A percentile compares a stretch with the other conserved stretches of the same genome.
These are phyloP conservation scores for Chelon auratus DNA, from an alignment of 2,797 vertebrate genomes.

Conservation along the genomic window DNA sequence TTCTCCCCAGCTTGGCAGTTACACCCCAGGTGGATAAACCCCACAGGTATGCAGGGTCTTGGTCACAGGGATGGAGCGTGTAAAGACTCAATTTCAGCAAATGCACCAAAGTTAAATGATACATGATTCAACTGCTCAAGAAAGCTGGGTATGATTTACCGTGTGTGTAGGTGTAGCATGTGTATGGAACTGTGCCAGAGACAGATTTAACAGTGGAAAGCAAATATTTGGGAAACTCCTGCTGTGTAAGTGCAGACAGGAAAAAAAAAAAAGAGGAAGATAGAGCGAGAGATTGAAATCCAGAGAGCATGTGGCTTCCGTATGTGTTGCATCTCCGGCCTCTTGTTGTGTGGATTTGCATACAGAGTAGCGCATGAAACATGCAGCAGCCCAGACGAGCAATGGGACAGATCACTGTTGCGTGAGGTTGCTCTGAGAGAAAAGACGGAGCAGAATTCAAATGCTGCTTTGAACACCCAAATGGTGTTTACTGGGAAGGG, in stretches of 20 bases:
- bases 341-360: slow-evolving; percentile 53
- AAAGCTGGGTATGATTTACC: slow-evolving; percentile 21
- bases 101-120: slow-evolving; percentile 30
- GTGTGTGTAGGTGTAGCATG: slow-evolving; percentile 12
- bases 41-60: slow-evolving; percentile 57
- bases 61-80: slow-evolving; percentile 58
- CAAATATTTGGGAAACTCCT: slow-evolving; percentile 44
- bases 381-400: slow-evolving; percentile 50
- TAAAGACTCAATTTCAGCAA: slow-evolving; percentile 45
- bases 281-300: slow-evolving; percentile 11
- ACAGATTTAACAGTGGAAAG: slow-evolving; percentile 3
- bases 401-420: slow-evolving; percentile 62
- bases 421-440: slow-evolving; percentile 48
- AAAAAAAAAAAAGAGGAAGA: slow-evolving; percentile 20
- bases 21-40: slow-evolving; percentile 55
- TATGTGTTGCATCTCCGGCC: slow-evolving; percentile 53
- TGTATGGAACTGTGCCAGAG: slow-evolving; percentile 23
- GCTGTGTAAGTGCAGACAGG: slow-evolving; percentile 36
- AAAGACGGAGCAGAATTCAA: slow-evolving; percentile 52
- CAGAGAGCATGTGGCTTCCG: slow-evolving; percentile 70
- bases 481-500: slow-evolving; percentile 72
- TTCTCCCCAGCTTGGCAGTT: slow-evolving; percentile 48
- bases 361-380: slow-evolving; percentile 67
- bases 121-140: slow-evolving; percentile 15
- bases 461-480: slow-evolving; percentile 58